These are phyloP conservation scores for Carassius gibelio DNA, from an alignment of 2,113 vertebrate species.

Conservation along the genomic window DNA sequence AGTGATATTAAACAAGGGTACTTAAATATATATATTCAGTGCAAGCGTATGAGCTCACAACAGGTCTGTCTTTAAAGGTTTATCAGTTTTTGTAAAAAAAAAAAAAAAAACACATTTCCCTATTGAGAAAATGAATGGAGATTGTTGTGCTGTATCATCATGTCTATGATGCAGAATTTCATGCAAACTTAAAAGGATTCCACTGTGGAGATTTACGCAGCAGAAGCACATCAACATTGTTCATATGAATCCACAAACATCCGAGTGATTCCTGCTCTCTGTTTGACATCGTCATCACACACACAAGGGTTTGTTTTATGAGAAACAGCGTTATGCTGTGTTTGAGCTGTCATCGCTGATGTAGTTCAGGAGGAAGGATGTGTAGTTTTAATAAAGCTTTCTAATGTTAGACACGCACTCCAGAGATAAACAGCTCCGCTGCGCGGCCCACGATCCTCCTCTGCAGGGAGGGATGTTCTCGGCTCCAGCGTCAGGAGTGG, in stretches of 20 bases:
- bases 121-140: too few species aligned
- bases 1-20: too few species aligned
- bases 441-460: slow-evolving; percentile 19
- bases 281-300: background rate
- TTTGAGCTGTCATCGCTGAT: slow-evolving; percentile 15
- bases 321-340: background rate
- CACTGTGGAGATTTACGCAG: background rate
- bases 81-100: background rate
- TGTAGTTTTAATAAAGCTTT: slow-evolving; percentile 66
- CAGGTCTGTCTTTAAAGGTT: too few species aligned
- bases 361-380: slow-evolving; percentile 36
- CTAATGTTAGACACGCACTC: slow-evolving; percentile 54
- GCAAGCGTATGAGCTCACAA: background rate
- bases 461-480: background rate
- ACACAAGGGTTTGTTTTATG: background rate
- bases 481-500: background rate
- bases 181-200: background rate
- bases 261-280: background rate
- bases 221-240: background rate
- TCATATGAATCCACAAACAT: background rate
- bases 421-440: background rate
- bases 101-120: background rate
- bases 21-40: too few species aligned
- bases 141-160: background rate
- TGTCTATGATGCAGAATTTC: background rate